Evolutionary conservation across 2,113 vertebrate genomes (phyloP).

Genomic region (Cranoglanis bouderius): DNA sequence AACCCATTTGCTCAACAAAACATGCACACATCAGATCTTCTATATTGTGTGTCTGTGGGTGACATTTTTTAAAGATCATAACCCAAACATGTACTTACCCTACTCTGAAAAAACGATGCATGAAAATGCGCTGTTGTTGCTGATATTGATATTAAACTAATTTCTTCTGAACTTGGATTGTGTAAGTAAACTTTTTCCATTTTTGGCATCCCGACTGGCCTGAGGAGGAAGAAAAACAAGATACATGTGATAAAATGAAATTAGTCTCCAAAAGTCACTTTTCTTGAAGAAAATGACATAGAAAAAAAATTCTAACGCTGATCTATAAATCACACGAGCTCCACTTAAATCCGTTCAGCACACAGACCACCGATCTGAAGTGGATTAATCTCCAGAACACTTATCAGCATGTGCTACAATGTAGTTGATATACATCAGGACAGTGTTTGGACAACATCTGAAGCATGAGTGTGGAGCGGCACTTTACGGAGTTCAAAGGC

Average conservation of each 20-base stretch:
- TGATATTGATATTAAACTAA: conserved; percentile 99
- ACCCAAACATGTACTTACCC: conserved; percentile 79
- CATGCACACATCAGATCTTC: conserved; percentile 3
- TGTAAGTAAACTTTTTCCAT: conserved; percentile 99
- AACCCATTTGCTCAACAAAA: conserved; percentile 4
- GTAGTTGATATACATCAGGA: background rate
- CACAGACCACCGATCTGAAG: background rate
- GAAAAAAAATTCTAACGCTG: background rate
- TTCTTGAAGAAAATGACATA: background rate
- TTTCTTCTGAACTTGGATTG: conserved; percentile 99
- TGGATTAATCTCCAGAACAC: background rate
- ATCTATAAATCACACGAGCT: background rate
- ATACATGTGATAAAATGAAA: background rate
- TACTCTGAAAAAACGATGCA: conserved; percentile 98
- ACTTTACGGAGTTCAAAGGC: background rate
- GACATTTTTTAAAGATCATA: background rate
- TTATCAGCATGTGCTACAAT: background rate
- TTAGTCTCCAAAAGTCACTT: background rate
- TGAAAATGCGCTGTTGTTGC: conserved; percentile 99
- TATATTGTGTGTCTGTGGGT: background rate
- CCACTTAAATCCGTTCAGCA: background rate
- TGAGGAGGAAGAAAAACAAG: conserved; percentile 59
- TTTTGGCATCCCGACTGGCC: conserved; percentile 99
- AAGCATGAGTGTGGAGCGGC: background rate
- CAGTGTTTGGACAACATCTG: background rate